Conservation (phyloP, 2,888 invertebrate species). For the Eilema depressum region DNA sequence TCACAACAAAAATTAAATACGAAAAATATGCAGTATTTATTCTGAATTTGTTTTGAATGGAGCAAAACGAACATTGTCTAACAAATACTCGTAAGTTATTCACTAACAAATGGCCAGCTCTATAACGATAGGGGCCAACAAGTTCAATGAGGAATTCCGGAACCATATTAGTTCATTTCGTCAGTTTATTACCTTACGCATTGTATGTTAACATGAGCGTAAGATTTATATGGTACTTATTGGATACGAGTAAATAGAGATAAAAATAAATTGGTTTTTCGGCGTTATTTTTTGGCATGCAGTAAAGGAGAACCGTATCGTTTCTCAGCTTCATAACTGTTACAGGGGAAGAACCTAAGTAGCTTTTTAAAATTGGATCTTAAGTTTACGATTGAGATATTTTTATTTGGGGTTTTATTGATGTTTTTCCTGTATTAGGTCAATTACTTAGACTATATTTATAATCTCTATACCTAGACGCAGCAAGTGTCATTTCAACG, state of each 20-base stretch:
- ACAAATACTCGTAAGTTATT: neutral
- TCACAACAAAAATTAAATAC: too few species aligned
- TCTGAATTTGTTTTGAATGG: too few species aligned
- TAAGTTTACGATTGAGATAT: neutral
- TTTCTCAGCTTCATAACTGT: neutral
- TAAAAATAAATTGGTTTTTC: neutral
- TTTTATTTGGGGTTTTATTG: too few species aligned
- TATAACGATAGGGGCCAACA: neutral
- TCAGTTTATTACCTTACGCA: constrained; percentile 8
- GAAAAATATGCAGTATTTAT: too few species aligned
- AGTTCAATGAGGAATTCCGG: neutral
- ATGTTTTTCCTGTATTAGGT: too few species aligned
- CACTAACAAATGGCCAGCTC: constrained; percentile 2
- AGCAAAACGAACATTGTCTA: neutral
- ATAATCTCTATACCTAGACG: too few species aligned
- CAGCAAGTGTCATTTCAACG: too few species aligned
- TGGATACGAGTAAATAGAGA: constrained; percentile 6
- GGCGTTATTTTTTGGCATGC: neutral
- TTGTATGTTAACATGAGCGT: constrained; percentile 12
- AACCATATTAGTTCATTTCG: constrained; percentile 7
- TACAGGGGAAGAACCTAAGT: neutral
- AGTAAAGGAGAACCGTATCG: neutral
- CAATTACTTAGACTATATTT: too few species aligned
- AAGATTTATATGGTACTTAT: constrained; percentile 7
- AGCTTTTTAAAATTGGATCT: neutral